phyloP scores from a whole-genome alignment of 2,797 vertebrate species.

The Champsocephalus gunnari region DNA sequence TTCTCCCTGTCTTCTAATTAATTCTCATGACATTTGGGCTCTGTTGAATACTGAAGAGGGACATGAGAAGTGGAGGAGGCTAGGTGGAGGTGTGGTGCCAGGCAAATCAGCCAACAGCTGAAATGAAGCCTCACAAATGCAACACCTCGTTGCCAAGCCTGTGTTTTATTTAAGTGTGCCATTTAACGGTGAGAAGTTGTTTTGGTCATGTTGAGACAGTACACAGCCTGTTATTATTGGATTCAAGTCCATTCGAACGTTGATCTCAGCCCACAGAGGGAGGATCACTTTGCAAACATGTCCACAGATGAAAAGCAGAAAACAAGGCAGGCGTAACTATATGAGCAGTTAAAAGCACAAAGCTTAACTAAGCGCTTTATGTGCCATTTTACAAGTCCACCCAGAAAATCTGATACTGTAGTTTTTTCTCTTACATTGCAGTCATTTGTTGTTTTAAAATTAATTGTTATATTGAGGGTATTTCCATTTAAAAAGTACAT shows the following conservation, averaged over 20 bases:
- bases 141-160: slow-evolving; percentile 9
- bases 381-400: slow-evolving; percentile 13
- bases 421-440: background rate
- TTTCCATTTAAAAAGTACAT: background rate
- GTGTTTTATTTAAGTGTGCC: slow-evolving; percentile 50
- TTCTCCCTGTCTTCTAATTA: slow-evolving; percentile 31
- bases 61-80: slow-evolving; percentile 12
- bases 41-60: slow-evolving; percentile 22
- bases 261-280: slow-evolving; percentile 36
- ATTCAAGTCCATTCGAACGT: slow-evolving; percentile 45
- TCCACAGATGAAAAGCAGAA: slow-evolving; percentile 42
- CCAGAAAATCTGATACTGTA: background rate
- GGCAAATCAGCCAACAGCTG: slow-evolving; percentile 7
- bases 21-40: slow-evolving; percentile 49
- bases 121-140: slow-evolving; percentile 30
- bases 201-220: slow-evolving; percentile 45
- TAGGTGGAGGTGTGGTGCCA: slow-evolving; percentile 1
- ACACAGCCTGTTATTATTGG: slow-evolving; percentile 48
- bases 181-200: slow-evolving; percentile 42
- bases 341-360: slow-evolving; percentile 19
- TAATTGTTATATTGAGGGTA: background rate
- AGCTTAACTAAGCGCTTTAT: slow-evolving; percentile 12
- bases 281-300: slow-evolving; percentile 52
- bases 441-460: slow-evolving; percentile 1
- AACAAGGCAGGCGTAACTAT: slow-evolving; percentile 16